Conservation (phyloP, 2,113 vertebrate genomes). For the Spermophilus dauricus region DNA sequence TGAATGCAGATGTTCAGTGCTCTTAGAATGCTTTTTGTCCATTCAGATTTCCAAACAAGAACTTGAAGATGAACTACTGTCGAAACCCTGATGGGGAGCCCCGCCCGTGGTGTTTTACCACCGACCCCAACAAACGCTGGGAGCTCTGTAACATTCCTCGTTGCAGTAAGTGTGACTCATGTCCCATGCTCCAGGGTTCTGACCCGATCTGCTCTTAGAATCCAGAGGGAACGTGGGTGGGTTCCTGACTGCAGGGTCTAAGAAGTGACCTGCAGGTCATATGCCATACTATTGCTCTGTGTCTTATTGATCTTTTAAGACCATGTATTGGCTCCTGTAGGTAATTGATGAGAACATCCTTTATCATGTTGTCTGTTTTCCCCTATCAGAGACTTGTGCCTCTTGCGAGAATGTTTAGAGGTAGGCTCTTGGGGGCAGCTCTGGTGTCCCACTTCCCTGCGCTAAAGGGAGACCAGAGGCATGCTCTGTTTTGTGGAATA, state of each 20-base stretch:
- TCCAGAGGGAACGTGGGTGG: background rate
- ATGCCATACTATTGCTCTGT: background rate
- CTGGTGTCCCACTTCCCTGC: too few relatives aligned
- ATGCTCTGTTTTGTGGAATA: background rate
- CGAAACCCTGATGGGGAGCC: constrained; percentile 97
- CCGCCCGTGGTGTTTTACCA: constrained; percentile 97
- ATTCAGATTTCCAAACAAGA: constrained; percentile 93
- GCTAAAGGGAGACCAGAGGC: background rate
- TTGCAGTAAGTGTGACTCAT: constrained; percentile 90
- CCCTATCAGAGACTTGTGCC: background rate
- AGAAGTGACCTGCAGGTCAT: background rate
- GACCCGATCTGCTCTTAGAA: fast-evolving
- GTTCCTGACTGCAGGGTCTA: background rate
- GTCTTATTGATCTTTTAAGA: background rate
- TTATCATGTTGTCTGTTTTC: background rate
- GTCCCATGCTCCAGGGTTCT: fast-evolving
- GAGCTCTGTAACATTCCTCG: constrained; percentile 93
- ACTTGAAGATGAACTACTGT: constrained; percentile 95
- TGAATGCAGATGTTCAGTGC: background rate
- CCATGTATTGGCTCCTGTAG: background rate
- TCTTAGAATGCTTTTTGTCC: background rate
- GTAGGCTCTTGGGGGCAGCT: background rate
- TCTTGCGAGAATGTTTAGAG: background rate
- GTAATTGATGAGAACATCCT: background rate
- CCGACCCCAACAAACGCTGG: constrained; percentile 91